Conservation (phyloP, 2,888 invertebrate genomes). For the Rhodophaea formosa region DNA sequence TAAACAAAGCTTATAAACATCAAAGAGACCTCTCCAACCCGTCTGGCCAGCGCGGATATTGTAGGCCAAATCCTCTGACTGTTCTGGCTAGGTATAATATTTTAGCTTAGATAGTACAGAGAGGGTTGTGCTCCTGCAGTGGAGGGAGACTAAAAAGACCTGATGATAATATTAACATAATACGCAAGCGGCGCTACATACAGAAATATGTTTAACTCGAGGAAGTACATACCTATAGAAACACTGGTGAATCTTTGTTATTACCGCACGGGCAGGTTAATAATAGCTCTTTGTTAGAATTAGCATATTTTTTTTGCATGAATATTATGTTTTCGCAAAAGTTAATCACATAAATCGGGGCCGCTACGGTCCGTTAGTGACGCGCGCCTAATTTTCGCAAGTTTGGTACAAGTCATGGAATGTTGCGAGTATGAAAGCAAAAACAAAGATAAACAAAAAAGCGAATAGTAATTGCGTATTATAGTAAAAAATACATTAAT, state of each 20-base stretch:
- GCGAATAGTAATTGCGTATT: too few species aligned
- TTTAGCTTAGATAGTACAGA: too few species aligned
- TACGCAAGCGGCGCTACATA: background rate
- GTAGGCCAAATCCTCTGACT: too few species aligned
- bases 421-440: too few species aligned
- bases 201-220: background rate
- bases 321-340: slow-evolving; percentile 16
- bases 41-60: too few species aligned
- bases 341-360: slow-evolving; percentile 22
- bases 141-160: too few species aligned
- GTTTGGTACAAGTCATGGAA: background rate
- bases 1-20: too few species aligned
- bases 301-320: slow-evolving; percentile 1
- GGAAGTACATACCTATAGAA: background rate
- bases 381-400: slow-evolving; percentile 20
- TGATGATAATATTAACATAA: background rate
- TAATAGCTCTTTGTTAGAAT: slow-evolving; percentile 8
- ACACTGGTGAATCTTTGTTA: background rate
- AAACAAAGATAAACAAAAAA: too few species aligned
- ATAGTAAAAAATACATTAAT: too few species aligned
- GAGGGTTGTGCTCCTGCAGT: too few species aligned
- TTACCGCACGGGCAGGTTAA: background rate
- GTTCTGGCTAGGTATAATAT: too few species aligned
- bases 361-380: slow-evolving; percentile 20
- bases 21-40: too few species aligned